Conservation (phyloP, 2,797 vertebrate species). For the Malurus leucopterus region DNA sequence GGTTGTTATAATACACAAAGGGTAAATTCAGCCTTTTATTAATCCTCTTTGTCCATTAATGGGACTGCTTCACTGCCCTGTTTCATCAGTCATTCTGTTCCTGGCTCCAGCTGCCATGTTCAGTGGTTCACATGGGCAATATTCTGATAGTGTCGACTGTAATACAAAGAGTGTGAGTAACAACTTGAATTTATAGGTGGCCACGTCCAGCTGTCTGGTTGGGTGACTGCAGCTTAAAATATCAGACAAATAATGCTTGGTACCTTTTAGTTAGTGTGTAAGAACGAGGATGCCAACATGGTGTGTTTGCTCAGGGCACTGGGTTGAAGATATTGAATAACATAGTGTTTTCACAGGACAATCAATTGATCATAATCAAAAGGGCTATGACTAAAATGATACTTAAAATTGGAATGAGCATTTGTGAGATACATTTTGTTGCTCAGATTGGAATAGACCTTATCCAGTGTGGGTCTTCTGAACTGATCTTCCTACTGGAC, state of each 20-base stretch:
- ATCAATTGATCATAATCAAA: not conserved
- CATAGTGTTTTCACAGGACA: not conserved
- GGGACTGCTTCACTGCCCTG: not conserved
- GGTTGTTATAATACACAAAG: not conserved
- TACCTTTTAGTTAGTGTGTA: not conserved
- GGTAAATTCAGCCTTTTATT: not conserved
- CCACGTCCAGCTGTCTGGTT: not conserved
- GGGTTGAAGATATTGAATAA: not conserved
- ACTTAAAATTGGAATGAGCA: not conserved
- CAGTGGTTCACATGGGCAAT: not conserved
- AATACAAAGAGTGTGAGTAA: not conserved
- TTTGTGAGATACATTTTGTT: not conserved
- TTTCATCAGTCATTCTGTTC: not conserved
- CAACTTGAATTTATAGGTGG: not conserved
- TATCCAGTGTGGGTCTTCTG: not conserved
- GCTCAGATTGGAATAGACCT: not conserved
- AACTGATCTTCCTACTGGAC: not conserved
- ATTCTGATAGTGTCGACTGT: not conserved
- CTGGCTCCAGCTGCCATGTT: not conserved
- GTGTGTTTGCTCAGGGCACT: not conserved
- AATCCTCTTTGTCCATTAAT: not conserved
- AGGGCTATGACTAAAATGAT: not conserved
- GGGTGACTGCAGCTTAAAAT: not conserved
- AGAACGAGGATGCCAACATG: not conserved
- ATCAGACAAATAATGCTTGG: not conserved